These are phyloP conservation scores for Cyrtodaria siliqua DNA, from an alignment of 2,888 invertebrate genomes.

Conservation along the genomic window DNA sequence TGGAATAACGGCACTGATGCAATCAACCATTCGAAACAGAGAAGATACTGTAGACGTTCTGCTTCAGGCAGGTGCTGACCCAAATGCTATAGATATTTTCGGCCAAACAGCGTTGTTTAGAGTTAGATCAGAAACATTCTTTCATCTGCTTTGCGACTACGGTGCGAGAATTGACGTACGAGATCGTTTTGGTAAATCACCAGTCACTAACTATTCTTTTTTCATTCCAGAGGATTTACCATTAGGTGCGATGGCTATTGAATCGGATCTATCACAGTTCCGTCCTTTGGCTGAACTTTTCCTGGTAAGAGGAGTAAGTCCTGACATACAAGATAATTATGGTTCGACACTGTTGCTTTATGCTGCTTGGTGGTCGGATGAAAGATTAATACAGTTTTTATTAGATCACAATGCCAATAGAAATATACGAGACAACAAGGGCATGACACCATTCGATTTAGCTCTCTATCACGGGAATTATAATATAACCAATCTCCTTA, in stretches of 20 bases:
- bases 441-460: constrained; percentile 38
- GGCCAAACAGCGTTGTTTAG: constrained; percentile 34
- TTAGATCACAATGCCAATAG: constrained; percentile 10
- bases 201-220: constrained; percentile 8
- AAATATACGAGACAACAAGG: constrained; percentile 7
- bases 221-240: constrained; percentile 30
- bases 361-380: constrained; percentile 37
- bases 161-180: constrained; percentile 21
- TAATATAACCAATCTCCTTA: constrained; percentile 7
- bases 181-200: constrained; percentile 30
- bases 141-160: constrained; percentile 25
- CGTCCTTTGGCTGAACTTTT: constrained; percentile 21
- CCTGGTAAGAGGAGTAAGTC: constrained; percentile 19
- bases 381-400: constrained; percentile 6
- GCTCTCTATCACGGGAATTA: constrained; percentile 34
- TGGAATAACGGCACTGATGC: constrained; percentile 40
- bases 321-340: constrained; percentile 22
- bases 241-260: neutral
- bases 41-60: constrained; percentile 28
- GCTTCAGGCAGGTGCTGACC: constrained; percentile 30
- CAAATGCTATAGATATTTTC: constrained; percentile 37
- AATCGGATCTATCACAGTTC: constrained; percentile 9
- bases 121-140: constrained; percentile 10
- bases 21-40: constrained; percentile 11
- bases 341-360: constrained; percentile 40